A percentile compares a stretch with the other conserved stretches of the same genome.
Evolutionary conservation across 2,888 invertebrate genomes (phyloP).

Genomic region (Ornithoptera priamus): DNA sequence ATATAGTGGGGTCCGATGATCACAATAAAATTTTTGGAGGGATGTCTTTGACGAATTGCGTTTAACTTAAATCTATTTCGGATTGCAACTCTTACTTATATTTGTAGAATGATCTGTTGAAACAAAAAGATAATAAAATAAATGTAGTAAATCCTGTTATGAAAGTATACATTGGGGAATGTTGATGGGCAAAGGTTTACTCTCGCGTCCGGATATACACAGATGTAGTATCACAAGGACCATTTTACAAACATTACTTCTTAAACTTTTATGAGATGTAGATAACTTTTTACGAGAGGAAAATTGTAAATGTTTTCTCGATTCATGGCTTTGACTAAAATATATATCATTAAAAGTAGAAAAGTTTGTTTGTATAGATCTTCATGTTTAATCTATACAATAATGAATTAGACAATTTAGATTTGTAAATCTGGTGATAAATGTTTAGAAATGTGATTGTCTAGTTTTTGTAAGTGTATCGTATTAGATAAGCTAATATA

Average conservation of each 20-base stretch:
- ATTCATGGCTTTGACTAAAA: constrained; percentile 3
- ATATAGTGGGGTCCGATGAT: neutral
- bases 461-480: constrained; percentile 61
- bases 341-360: constrained; percentile 14
- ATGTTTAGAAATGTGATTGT: constrained; percentile 60
- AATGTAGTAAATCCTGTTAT: neutral
- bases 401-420: constrained; percentile 21
- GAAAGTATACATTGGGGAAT: neutral
- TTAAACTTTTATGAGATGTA: neutral
- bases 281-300: neutral
- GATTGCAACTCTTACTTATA: neutral
- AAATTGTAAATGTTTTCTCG: neutral
- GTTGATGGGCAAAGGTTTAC: neutral
- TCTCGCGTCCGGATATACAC: constrained; percentile 11
- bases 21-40: neutral
- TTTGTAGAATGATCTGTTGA: neutral
- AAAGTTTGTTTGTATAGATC: constrained; percentile 18
- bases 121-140: too few species aligned
- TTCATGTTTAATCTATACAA: constrained; percentile 21
- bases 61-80: neutral
- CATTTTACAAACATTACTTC: constrained; percentile 3
- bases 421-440: constrained; percentile 32
- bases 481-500: constrained; percentile 36
- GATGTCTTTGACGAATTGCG: neutral
- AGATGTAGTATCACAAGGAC: constrained; percentile 6